A percentile compares a stretch with the other conserved stretches of the same genome.
These are phyloP conservation scores for Drosophila lacteicornis DNA, from an alignment of 1,140 invertebrate species.

Conservation along the genomic window DNA sequence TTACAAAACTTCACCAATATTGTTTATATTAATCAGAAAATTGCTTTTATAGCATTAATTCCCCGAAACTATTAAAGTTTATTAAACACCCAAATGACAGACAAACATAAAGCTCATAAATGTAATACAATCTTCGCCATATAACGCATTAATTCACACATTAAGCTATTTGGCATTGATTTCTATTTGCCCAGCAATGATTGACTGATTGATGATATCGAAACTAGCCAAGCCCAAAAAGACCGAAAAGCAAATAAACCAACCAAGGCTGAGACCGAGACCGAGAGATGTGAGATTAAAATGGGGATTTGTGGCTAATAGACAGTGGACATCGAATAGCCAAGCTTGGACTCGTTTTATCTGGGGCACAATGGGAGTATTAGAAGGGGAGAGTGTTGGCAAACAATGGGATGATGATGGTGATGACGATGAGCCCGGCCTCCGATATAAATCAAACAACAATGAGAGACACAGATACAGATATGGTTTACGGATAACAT, in stretches of 20 bases:
- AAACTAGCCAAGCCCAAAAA: slow-evolving; percentile 36
- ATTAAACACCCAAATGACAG: slow-evolving; percentile 7
- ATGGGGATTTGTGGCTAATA: slow-evolving; percentile 44
- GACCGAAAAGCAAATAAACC: slow-evolving; percentile 21
- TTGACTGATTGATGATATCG: slow-evolving; percentile 53
- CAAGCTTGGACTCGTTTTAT: slow-evolving; percentile 29
- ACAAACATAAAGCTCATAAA: slow-evolving; percentile 25
- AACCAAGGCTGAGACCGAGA: not conserved
- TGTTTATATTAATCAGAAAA: not conserved
- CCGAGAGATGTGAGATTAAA: slow-evolving; percentile 9
- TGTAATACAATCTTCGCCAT: slow-evolving; percentile 39
- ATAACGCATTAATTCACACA: slow-evolving; percentile 38
- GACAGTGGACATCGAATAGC: slow-evolving; percentile 35
- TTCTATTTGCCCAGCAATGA: slow-evolving; percentile 49
- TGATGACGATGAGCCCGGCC: slow-evolving; percentile 44
- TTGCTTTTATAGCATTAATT: not conserved
- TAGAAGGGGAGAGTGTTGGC: slow-evolving; percentile 23
- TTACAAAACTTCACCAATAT: not conserved
- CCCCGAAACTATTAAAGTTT: slow-evolving; percentile 16
- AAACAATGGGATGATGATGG: slow-evolving; percentile 37
- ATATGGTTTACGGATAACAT: slow-evolving; percentile 25
- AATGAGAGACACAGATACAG: slow-evolving; percentile 58
- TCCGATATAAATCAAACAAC: slow-evolving; percentile 75
- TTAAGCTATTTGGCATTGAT: slow-evolving; percentile 64
- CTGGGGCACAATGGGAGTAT: slow-evolving; percentile 29